A percentile compares a stretch with the other conserved stretches of the same genome.
phyloP scores from a whole-genome alignment of 1,140 invertebrate species.

The Megalonaias nervosa region DNA sequence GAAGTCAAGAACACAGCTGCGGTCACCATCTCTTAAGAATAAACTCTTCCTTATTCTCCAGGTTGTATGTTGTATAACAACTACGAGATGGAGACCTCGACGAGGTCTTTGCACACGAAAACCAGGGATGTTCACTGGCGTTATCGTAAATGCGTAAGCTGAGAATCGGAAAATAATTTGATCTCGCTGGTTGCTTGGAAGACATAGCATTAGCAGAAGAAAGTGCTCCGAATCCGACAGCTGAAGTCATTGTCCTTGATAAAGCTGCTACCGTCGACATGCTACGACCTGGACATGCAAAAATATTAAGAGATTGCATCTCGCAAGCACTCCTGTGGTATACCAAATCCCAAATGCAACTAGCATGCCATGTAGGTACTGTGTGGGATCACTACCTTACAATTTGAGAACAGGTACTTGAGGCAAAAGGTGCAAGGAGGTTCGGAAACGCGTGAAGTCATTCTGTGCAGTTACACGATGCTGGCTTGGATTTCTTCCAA shows the following conservation, averaged over 20 bases:
- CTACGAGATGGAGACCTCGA: too few relatives aligned
- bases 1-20: too few relatives aligned
- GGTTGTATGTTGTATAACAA: too few relatives aligned
- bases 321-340: conserved; percentile 3
- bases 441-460: not conserved
- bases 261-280: conserved; percentile 9
- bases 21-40: too few relatives aligned
- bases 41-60: too few relatives aligned
- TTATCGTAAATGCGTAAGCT: too few relatives aligned
- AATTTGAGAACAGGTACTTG: conserved; percentile 9
- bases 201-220: too few relatives aligned
- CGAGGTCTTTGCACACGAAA: too few relatives aligned
- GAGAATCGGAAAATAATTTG: too few relatives aligned
- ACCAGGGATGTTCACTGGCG: too few relatives aligned
- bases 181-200: too few relatives aligned
- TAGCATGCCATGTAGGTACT: conserved; percentile 5
- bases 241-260: not conserved
- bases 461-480: conserved; percentile 19
- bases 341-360: conserved; percentile 1
- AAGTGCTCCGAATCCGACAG: too few relatives aligned
- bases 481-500: conserved; percentile 12
- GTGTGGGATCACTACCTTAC: conserved; percentile 23
- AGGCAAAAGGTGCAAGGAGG: not conserved
- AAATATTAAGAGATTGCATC: conserved; percentile 1
- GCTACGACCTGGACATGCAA: not conserved